Evolutionary conservation across 1,140 invertebrate genomes (phyloP), one percentile per base, ranked within the genome.

Genomic region (Galleria mellonella): DNA sequence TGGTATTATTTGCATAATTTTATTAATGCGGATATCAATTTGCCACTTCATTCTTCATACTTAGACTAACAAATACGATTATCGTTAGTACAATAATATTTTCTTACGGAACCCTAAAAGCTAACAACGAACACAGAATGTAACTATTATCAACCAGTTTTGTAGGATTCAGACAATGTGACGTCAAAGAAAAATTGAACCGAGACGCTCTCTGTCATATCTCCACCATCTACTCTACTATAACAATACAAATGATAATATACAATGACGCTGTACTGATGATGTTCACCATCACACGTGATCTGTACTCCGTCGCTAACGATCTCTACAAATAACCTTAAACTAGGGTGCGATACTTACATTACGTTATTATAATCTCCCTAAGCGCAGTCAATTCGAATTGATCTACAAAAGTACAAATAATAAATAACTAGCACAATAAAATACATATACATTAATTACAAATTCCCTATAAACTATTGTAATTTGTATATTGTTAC

Each of bases 371-470:
- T 23, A 6, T 23, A 81, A 83, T 78, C 78, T 79, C 74, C 71
- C 68, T 72, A 76, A 59, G 49, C 68, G 64, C 76, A 81, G 72
- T 83, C 76, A 72, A 72, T 74, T 77, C 66, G 57, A 72, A 74
- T 79, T 78, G 62, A 71, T 77, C 71, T 83, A 82, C 60, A 72
- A 71, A 71, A 70, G 48, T 75, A 72, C 62, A 75, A 75, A 69
- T 45, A 78, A 77, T 75, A 77, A 77, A 77, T 77, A 72, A 64
- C 63, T 75, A 77, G 57, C 61, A 64, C 65, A 54, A 73, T 67
- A 77, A 72, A 67, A 65, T 72, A 70, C 58, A 71, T 23, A 23
- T 72, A 79, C 63, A 71, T 67, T 64, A 53, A 62, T 58, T 70
- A 66, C 59, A 62, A 49, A 52, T 58, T 27, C 6, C 66, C 57